Evolutionary conservation across 2,888 invertebrate genomes (phyloP), one percentile per base, ranked within the genome.

Genomic region (Mesoligia furuncula): DNA sequence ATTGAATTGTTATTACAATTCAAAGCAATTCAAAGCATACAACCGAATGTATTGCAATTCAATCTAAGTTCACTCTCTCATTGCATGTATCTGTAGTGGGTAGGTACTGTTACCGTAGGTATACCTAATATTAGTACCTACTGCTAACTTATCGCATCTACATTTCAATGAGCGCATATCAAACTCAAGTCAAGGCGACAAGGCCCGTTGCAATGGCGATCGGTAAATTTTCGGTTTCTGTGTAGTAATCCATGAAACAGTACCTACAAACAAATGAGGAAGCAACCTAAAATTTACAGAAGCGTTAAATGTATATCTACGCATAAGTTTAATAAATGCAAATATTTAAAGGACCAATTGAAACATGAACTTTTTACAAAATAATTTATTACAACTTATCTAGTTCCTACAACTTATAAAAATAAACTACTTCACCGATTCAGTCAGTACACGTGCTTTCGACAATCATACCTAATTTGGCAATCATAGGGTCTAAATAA

Each of bases 351-450:
- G 84, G 73, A 83, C 72, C 74, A 84, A 88, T 79, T 85, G 68
- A 89, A 88, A 90, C 81, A 78, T 57, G 67, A 75, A 65, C 6
- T 57, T 79, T 15, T 90, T 91, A 90, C 81, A 83, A 89, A 90
- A 93, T 93, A 94, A 93, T 94, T 94, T 94, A 95, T 94, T 94
- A 89, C 88, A 91, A 90, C 80, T 80, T 90, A 89, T 90, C 89
- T 91, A 94, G 94, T 95, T 95, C 94, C 94, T 95, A 94, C 80
- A 90, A 84, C 77, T 84, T 83, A 81, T 42, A 79, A 84, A 84
- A 88, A 76, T 65, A 85, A 84, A 85, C 73, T 83, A 85, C 75
- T 82, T 80, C 83, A 88, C 74, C 76, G 69, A 75, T 84, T 91
- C 92, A 91, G 90, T 92, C 90, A 88, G 81, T 83, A 86, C 80